Evolutionary conservation across 2,797 vertebrate genomes (phyloP).

Genomic region (Vireo griseus): DNA sequence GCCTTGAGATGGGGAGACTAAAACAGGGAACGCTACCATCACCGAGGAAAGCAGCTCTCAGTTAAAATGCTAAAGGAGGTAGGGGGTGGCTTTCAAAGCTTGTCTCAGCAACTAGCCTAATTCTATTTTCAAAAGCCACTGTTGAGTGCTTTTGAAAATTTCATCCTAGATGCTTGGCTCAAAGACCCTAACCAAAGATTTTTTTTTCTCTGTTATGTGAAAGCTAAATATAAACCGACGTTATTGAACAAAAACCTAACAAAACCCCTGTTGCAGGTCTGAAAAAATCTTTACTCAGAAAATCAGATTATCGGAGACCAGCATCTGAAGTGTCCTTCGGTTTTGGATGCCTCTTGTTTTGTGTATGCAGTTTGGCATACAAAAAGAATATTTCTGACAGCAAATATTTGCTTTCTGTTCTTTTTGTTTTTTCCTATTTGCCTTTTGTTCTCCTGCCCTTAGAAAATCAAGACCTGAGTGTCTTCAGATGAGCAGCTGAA

Average conservation of each 20-base stretch:
- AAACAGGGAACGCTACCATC: neutral
- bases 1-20: slow-evolving; percentile 6
- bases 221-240: slow-evolving; percentile 40
- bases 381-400: neutral
- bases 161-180: slow-evolving; percentile 43
- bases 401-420: neutral
- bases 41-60: neutral
- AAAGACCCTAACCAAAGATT: slow-evolving; percentile 43
- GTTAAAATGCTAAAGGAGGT: slow-evolving; percentile 30
- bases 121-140: slow-evolving; percentile 55
- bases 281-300: slow-evolving; percentile 45
- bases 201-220: neutral
- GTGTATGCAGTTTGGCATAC: neutral
- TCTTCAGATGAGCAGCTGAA: neutral
- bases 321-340: neutral
- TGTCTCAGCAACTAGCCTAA: slow-evolving; percentile 58
- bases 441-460: slow-evolving; percentile 10
- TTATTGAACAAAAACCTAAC: slow-evolving; percentile 40
- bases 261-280: slow-evolving; percentile 36
- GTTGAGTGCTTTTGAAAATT: slow-evolving; percentile 57
- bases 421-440: slow-evolving; percentile 3
- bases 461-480: neutral
- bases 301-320: slow-evolving; percentile 30
- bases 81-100: slow-evolving; percentile 47
- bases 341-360: slow-evolving; percentile 7